These are phyloP conservation scores for Xiphophorus hellerii DNA, from an alignment of 2,113 vertebrate species.

Conservation along the genomic window DNA sequence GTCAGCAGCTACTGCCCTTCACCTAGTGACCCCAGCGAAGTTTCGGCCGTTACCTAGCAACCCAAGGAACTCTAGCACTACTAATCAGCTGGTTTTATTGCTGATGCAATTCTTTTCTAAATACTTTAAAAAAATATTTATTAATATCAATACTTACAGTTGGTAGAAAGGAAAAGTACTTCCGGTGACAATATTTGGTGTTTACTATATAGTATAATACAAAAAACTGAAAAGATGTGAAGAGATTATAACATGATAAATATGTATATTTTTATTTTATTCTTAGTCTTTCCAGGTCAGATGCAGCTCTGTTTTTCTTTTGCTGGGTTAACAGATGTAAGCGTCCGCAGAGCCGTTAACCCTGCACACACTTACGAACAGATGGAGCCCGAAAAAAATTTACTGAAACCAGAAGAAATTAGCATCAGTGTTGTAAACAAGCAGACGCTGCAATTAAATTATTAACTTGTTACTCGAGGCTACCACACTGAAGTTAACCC, in stretches of 20 bases:
- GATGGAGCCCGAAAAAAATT: neutral
- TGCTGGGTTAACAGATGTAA: neutral
- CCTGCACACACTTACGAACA: neutral
- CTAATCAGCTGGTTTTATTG: too few relatives aligned
- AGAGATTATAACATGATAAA: neutral
- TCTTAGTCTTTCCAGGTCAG: neutral
- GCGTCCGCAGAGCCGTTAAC: neutral
- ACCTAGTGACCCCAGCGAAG: too few relatives aligned
- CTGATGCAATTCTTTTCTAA: too few relatives aligned
- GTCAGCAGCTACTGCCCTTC: too few relatives aligned
- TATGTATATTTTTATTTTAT: neutral
- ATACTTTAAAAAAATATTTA: too few relatives aligned
- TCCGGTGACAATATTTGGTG: too few relatives aligned
- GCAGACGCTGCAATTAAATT: neutral
- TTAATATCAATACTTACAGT: too few relatives aligned
- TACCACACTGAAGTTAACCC: neutral
- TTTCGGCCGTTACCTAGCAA: too few relatives aligned
- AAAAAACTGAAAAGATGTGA: neutral
- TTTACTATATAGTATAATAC: neutral
- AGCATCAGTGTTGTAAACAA: neutral
- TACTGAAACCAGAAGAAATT: neutral
- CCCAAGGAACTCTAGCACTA: too few relatives aligned
- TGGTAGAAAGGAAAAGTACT: too few relatives aligned
- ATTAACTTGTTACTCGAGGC: neutral
- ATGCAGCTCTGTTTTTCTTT: too few relatives aligned